phyloP scores from a whole-genome alignment of 2,797 vertebrate species.

The Helarctos malayanus region DNA sequence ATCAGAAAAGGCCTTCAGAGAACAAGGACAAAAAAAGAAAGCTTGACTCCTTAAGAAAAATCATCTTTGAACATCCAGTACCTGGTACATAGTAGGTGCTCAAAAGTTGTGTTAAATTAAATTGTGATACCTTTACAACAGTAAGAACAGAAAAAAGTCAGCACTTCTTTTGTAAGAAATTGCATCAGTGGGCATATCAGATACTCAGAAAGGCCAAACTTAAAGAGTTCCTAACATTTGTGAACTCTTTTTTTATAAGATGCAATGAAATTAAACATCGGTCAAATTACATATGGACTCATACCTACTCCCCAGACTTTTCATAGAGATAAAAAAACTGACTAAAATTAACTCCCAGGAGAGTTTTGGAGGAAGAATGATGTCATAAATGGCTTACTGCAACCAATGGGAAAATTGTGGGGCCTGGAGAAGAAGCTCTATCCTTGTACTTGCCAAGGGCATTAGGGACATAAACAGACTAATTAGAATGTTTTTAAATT shows the following conservation, averaged over 20 bases:
- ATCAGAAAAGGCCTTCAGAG: conserved; percentile 46
- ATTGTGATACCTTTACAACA: conserved; percentile 15
- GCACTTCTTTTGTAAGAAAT: neutral
- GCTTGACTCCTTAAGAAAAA: neutral
- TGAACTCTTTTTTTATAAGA: conserved; percentile 40
- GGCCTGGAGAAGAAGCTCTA: neutral
- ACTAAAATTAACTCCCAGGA: conserved; percentile 33
- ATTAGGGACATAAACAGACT: neutral
- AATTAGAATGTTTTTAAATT: conserved; percentile 6
- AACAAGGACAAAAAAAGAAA: conserved; percentile 50
- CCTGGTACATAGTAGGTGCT: neutral
- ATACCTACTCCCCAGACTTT: neutral
- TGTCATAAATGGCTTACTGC: conserved; percentile 42
- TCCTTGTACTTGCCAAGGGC: neutral
- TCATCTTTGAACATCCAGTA: neutral
- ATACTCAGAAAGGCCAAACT: conserved; percentile 27
- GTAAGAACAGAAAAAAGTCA: conserved; percentile 23
- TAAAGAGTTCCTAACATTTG: conserved; percentile 27
- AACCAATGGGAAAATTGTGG: conserved; percentile 2
- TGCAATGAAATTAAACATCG: conserved; percentile 43
- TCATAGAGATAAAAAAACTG: conserved; percentile 37
- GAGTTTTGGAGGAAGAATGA: conserved; percentile 4
- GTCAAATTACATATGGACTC: conserved; percentile 11
- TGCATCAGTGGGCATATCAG: neutral
- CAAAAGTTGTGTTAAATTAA: conserved; percentile 50